These are phyloP conservation scores for Diabrotica undecimpunctata DNA, from an alignment of 1,140 invertebrate genomes.

Conservation along the genomic window DNA sequence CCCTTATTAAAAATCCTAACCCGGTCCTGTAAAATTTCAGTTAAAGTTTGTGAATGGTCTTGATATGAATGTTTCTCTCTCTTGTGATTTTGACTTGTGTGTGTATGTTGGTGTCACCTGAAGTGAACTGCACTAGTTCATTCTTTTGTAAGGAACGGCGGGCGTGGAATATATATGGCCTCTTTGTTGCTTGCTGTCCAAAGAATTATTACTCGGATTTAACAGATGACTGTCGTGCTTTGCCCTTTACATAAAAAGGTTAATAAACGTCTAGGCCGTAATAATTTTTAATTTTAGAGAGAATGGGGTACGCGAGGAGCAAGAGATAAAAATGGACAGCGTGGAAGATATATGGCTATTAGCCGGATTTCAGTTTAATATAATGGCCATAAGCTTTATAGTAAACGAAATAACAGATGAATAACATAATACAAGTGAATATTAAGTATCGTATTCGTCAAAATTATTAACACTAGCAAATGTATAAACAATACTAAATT, in stretches of 20 bases:
- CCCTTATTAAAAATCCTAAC: background rate
- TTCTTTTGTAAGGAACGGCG: background rate
- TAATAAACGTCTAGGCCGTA: background rate
- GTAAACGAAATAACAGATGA: no score
- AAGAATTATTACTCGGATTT: background rate
- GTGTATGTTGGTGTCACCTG: background rate
- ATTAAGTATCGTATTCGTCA: no score
- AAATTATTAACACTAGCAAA: no score
- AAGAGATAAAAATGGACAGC: no score
- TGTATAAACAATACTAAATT: no score
- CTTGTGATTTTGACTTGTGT: slow-evolving; percentile 2
- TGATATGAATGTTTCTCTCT: background rate
- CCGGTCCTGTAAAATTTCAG: background rate
- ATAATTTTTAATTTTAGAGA: background rate
- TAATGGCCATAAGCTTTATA: no score
- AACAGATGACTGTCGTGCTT: slow-evolving; percentile 1
- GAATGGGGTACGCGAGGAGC: no score
- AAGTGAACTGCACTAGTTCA: slow-evolving; percentile 2
- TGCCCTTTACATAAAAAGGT: slow-evolving; percentile 2
- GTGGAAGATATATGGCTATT: no score
- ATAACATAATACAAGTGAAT: no score
- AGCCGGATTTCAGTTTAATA: no score
- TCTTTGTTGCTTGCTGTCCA: slow-evolving; percentile 1
- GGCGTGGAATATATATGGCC: background rate
- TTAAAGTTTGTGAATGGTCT: background rate